These are phyloP conservation scores for Reticulitermes speratus DNA, from an alignment of 1,140 invertebrate genomes.

Conservation along the genomic window DNA sequence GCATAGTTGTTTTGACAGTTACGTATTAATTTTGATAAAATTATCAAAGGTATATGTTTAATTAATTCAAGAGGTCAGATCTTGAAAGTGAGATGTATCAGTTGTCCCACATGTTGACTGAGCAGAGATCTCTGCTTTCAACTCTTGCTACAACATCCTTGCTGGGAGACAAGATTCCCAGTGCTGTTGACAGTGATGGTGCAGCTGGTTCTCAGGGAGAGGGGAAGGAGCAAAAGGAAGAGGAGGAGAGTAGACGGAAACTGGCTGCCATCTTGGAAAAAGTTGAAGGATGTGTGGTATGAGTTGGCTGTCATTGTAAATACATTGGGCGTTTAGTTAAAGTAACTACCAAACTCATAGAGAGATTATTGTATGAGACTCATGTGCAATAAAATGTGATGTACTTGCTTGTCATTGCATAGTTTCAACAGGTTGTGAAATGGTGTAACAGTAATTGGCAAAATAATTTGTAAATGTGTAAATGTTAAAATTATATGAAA, in stretches of 20 bases:
- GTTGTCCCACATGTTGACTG: slow-evolving; percentile 90
- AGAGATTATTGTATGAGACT: no score
- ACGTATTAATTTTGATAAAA: neutral
- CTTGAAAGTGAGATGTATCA: slow-evolving; percentile 99
- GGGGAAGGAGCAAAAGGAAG: slow-evolving; percentile 62
- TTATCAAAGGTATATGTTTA: neutral
- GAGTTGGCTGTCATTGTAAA: no score
- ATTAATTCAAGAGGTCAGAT: slow-evolving; percentile 55
- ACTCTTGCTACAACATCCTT: slow-evolving; percentile 74
- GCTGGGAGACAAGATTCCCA: slow-evolving; percentile 61
- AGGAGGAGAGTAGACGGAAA: slow-evolving; percentile 65
- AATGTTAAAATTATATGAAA: no score
- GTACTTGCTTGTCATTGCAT: no score
- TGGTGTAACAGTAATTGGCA: no score
- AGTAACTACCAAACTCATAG: no score
- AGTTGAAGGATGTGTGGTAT: slow-evolving; percentile 69
- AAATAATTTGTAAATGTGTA: no score
- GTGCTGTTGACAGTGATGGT: slow-evolving; percentile 44
- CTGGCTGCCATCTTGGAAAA: slow-evolving; percentile 80
- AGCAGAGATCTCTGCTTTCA: slow-evolving; percentile 84
- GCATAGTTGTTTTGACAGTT: neutral
- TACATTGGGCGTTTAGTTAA: no score
- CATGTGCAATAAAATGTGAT: no score
- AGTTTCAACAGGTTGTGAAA: no score
- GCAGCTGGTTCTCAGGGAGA: slow-evolving; percentile 53